phyloP scores from a whole-genome alignment of 2,888 invertebrate species.

The Nephrotoma appendiculata region DNA sequence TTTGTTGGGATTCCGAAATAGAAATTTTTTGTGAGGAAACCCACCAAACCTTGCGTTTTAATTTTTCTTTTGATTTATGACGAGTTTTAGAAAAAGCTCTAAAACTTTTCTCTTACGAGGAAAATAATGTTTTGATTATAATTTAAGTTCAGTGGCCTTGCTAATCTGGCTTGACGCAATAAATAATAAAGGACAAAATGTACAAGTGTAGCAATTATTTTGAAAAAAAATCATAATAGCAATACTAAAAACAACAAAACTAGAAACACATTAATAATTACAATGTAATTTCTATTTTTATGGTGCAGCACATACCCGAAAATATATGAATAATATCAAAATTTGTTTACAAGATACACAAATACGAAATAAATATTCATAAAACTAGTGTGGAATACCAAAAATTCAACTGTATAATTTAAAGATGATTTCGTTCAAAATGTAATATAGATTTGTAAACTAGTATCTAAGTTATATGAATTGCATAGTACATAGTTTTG shows the following conservation, averaged over 20 bases:
- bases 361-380: not conserved
- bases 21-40: no score
- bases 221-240: no score
- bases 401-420: not conserved
- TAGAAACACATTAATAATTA: not conserved
- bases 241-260: no score
- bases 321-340: not conserved
- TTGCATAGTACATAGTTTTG: not conserved
- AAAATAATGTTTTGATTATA: not conserved
- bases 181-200: not conserved
- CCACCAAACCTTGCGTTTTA: no score
- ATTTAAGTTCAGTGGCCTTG: not conserved
- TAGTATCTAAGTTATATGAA: not conserved
- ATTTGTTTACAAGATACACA: not conserved
- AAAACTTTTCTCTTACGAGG: no score
- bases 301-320: not conserved
- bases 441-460: not conserved
- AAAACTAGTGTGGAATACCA: not conserved
- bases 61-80: no score
- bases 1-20: no score
- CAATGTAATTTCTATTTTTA: not conserved
- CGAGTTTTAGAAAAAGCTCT: no score
- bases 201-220: not conserved
- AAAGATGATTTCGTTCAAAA: not conserved
- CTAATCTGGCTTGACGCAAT: not conserved